Conservation (phyloP, 2,797 vertebrate species). For the Catamblyrhynchus diadema region DNA sequence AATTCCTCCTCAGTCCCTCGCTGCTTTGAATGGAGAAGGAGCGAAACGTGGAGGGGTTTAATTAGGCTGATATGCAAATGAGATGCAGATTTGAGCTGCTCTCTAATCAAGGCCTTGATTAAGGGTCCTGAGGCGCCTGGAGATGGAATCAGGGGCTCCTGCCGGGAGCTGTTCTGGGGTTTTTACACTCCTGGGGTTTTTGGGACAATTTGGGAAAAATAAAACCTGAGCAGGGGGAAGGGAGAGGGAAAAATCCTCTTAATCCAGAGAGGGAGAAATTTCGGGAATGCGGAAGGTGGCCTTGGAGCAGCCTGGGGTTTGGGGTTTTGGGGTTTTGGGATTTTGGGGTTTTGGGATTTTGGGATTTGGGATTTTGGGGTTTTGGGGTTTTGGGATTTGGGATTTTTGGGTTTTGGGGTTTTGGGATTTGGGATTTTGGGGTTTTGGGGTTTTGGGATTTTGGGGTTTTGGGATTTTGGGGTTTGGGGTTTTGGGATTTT, state of each 20-base stretch:
- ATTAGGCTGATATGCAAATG: slow-evolving; percentile 36
- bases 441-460: background rate
- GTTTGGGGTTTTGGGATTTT: too few relatives aligned
- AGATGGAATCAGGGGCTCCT: background rate
- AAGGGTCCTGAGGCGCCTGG: background rate
- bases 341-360: background rate
- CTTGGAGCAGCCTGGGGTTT: background rate
- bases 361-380: background rate
- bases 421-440: too few relatives aligned
- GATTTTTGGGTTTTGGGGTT: too few relatives aligned
- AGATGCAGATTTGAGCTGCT: background rate
- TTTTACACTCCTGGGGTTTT: background rate
- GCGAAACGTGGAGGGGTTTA: background rate
- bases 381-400: background rate
- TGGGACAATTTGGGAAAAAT: background rate
- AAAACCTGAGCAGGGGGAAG: background rate
- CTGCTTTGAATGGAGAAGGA: background rate
- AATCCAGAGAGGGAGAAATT: background rate
- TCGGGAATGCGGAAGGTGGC: background rate
- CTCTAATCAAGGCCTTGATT: slow-evolving; percentile 31
- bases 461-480: background rate
- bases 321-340: too few relatives aligned
- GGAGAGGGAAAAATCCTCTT: background rate
- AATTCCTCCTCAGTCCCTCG: background rate
- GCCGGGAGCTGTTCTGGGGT: background rate